Evolutionary conservation across 2,113 vertebrate genomes (phyloP).

Genomic region (Bombycilla garrulus): DNA sequence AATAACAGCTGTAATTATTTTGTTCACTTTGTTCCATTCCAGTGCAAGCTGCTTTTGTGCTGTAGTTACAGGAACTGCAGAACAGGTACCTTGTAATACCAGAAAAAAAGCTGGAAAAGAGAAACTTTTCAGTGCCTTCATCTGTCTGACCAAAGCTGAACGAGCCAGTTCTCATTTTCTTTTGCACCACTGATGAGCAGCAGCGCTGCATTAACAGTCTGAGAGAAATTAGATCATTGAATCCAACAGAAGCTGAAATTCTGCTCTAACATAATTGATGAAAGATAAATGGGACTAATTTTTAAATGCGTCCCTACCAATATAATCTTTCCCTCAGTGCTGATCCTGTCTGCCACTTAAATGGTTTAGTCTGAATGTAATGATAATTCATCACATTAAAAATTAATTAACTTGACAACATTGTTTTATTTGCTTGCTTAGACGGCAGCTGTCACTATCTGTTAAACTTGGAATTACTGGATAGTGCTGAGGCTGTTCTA

Average conservation of each 20-base stretch:
- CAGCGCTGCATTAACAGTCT: background rate
- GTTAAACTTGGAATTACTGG: conserved; percentile 11
- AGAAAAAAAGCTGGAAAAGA: background rate
- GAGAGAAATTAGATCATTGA: background rate
- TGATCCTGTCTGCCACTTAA: background rate
- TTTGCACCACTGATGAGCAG: background rate
- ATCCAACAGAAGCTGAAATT: background rate
- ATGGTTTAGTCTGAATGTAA: background rate
- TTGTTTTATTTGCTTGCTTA: conserved; percentile 43
- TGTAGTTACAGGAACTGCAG: background rate
- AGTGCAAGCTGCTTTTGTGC: background rate
- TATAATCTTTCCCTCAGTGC: background rate
- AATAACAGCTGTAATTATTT: background rate
- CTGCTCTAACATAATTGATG: background rate
- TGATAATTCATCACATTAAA: conserved; percentile 33
- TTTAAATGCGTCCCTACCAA: background rate
- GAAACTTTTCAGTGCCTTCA: background rate
- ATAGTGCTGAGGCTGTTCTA: background rate
- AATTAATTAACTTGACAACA: conserved; percentile 41
- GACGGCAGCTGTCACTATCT: conserved; percentile 38
- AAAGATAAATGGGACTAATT: background rate
- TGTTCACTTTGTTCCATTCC: background rate
- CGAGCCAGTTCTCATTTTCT: background rate
- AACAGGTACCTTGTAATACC: background rate
- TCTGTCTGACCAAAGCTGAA: background rate